These are phyloP conservation scores for Anoplolepis gracilipes DNA, from an alignment of 1,140 invertebrate genomes.

Conservation along the genomic window DNA sequence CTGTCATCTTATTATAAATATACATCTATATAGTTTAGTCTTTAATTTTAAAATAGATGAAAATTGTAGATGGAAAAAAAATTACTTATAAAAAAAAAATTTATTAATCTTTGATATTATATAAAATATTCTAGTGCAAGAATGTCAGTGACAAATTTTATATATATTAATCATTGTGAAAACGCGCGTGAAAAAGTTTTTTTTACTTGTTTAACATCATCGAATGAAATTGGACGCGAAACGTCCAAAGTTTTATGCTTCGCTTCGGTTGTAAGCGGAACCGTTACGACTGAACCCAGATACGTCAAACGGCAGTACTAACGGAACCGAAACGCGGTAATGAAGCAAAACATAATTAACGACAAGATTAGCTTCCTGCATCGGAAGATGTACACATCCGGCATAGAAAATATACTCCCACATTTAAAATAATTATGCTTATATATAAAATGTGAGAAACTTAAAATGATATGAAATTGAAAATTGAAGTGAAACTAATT, in stretches of 20 bases:
- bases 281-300: background rate
- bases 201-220: background rate
- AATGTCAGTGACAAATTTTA: no score
- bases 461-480: conserved; percentile 9
- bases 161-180: background rate
- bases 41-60: no score
- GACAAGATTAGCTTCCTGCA: background rate
- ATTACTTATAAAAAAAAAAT: no score
- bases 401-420: background rate
- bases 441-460: background rate
- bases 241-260: conserved; percentile 30
- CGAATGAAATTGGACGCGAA: background rate
- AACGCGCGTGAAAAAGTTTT: no score
- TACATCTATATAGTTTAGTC: background rate
- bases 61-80: no score
- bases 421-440: conserved; percentile 1
- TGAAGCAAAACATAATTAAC: conserved; percentile 16
- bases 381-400: background rate
- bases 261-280: background rate
- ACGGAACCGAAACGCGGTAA: conserved; percentile 21
- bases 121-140: no score
- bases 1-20: background rate
- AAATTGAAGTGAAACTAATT: background rate
- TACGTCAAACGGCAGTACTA: conserved; percentile 26
- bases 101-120: no score